phyloP scores from a whole-genome alignment of 2,888 invertebrate species.

The Dicroscelio sp. region DNA sequence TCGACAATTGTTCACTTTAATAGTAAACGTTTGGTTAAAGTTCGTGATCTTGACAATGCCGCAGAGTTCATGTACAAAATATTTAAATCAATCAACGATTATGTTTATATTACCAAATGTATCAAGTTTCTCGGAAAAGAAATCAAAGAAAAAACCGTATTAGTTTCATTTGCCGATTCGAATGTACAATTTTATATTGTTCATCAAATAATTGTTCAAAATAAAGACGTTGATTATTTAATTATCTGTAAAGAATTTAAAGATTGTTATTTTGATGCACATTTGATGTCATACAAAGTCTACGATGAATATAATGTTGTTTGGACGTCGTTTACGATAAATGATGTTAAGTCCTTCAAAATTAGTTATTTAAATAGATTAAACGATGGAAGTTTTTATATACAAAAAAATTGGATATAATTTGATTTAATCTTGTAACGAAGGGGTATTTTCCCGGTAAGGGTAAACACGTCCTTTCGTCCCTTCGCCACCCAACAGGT shows the following conservation, averaged over 20 bases:
- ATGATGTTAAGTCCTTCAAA: not conserved
- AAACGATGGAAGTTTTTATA: conserved; percentile 38
- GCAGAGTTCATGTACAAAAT: conserved; percentile 1
- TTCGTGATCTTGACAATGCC: conserved; percentile 24
- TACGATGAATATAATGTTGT: conserved; percentile 20
- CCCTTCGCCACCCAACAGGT: too few relatives aligned
- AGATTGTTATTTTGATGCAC: conserved; percentile 49
- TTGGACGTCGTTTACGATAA: conserved; percentile 17
- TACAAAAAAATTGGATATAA: conserved; percentile 6
- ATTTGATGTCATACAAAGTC: conserved; percentile 55
- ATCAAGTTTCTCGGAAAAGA: conserved; percentile 42
- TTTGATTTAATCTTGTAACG: not conserved
- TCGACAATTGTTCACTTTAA: not conserved
- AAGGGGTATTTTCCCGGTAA: too few relatives aligned
- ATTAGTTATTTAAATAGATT: conserved; percentile 41
- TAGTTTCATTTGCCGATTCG: conserved; percentile 8
- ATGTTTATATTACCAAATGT: conserved; percentile 13
- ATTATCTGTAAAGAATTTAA: conserved; percentile 33
- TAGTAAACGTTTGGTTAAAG: not conserved
- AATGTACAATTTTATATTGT: conserved; percentile 23
- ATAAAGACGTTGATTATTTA: not conserved
- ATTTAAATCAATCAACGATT: not conserved
- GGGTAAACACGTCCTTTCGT: too few relatives aligned
- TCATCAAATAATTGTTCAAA: conserved; percentile 27
- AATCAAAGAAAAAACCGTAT: conserved; percentile 15